phyloP scores from a whole-genome alignment of 2,113 vertebrate genomes.

The Siphamia tubifer region DNA sequence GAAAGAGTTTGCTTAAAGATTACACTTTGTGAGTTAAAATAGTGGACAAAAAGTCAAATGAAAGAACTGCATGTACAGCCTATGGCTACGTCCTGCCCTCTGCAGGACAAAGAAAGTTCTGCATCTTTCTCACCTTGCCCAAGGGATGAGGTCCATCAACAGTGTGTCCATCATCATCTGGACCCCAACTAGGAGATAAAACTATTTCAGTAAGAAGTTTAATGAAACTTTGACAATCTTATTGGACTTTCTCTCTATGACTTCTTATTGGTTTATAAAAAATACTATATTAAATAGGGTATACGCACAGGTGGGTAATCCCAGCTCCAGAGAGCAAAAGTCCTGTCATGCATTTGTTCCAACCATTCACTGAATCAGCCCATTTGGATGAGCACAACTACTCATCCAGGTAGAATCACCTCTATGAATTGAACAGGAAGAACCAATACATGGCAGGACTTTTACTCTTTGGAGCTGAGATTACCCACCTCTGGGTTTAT shows the following conservation, averaged over 20 bases:
- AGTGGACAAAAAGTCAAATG: neutral
- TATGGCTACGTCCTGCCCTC: slow-evolving; percentile 45
- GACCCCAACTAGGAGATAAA: slow-evolving; percentile 88
- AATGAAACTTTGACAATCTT: neutral
- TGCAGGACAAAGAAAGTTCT: slow-evolving; percentile 38
- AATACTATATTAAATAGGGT: neutral
- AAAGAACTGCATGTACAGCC: neutral
- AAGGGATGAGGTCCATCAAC: slow-evolving; percentile 96
- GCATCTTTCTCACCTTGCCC: slow-evolving; percentile 85
- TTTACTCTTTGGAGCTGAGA: too few species aligned
- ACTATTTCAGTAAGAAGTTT: neutral
- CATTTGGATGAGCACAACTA: too few species aligned
- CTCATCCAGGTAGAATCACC: too few species aligned
- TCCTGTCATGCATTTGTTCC: too few species aligned
- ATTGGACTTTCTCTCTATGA: too few species aligned
- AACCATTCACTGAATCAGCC: too few species aligned
- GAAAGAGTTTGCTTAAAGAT: too few species aligned
- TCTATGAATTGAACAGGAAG: too few species aligned
- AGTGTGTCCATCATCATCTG: slow-evolving; percentile 94
- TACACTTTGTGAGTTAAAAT: neutral
- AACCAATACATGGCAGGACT: too few species aligned
- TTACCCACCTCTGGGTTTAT: too few species aligned
- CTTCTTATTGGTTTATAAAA: neutral
- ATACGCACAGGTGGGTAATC: too few species aligned
- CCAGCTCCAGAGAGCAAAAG: too few species aligned